A percentile compares a stretch with the other conserved stretches of the same genome.
Conservation (phyloP, 2,797 vertebrate genomes). For the Mycteria americana region DNA sequence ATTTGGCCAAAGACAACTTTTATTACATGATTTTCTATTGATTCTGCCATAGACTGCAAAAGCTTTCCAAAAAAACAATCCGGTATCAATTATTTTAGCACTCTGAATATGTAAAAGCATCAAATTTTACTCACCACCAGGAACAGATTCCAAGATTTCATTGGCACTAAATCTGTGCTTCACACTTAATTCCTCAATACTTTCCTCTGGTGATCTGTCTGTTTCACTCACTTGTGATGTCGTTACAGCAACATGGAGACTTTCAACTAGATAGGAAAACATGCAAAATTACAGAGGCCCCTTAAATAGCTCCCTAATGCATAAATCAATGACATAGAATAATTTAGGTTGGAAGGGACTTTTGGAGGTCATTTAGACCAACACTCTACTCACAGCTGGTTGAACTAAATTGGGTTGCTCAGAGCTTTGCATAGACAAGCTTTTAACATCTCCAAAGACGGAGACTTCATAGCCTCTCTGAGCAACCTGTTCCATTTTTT, state of each 20-base stretch:
- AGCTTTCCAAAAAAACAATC: background rate
- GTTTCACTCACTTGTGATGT: slow-evolving; percentile 56
- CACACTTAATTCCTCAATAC: slow-evolving; percentile 46
- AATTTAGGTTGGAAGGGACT: background rate
- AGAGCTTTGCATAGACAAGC: background rate
- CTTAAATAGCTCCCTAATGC: background rate
- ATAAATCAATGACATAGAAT: background rate
- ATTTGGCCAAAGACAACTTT: background rate
- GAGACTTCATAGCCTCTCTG: background rate
- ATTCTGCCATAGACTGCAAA: background rate
- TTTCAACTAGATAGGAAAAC: slow-evolving; percentile 79
- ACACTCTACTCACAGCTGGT: background rate
- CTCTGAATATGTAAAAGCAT: background rate
- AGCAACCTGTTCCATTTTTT: background rate
- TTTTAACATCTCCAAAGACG: background rate
- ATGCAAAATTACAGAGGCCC: background rate
- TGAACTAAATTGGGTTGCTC: background rate
- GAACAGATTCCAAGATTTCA: slow-evolving; percentile 10
- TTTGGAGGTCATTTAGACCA: background rate
- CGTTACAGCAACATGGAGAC: slow-evolving; percentile 78
- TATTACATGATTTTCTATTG: background rate
- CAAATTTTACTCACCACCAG: slow-evolving; percentile 73
- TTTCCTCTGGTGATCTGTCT: slow-evolving; percentile 37
- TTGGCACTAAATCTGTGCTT: background rate
- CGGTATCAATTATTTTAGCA: background rate